Evolutionary conservation across 2,113 vertebrate genomes (phyloP).

Genomic region (Eira barbara): DNA sequence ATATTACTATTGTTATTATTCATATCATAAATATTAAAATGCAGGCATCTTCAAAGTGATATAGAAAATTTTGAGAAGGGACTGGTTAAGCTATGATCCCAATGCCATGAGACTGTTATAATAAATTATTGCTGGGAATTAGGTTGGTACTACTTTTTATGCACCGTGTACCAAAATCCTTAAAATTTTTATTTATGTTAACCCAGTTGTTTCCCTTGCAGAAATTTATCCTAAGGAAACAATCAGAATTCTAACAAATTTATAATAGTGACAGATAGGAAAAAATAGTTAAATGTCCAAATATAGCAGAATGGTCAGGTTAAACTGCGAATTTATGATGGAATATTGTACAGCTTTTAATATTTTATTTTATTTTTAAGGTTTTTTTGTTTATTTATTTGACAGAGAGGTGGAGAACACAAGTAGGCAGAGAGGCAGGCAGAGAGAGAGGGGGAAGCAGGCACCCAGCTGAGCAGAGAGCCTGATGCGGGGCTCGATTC

Average conservation of each 20-base stretch:
- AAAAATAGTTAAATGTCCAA: background rate
- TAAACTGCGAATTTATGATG: background rate
- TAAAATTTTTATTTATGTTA: background rate
- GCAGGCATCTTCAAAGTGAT: background rate
- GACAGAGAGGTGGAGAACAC: too few species aligned
- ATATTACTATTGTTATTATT: background rate
- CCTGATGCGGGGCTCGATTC: too few species aligned
- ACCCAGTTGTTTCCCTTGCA: background rate
- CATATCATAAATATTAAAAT: background rate
- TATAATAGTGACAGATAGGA: background rate
- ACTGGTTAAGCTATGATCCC: background rate
- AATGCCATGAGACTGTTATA: background rate
- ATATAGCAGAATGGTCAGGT: background rate
- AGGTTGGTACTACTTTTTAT: background rate
- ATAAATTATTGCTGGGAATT: background rate
- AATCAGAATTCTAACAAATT: background rate
- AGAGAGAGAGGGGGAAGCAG: too few species aligned
- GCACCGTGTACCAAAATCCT: background rate
- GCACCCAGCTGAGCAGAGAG: too few species aligned
- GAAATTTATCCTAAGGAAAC: background rate
- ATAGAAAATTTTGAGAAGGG: background rate
- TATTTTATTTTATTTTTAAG: background rate
- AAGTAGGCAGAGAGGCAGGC: too few species aligned
- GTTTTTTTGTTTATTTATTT: too few species aligned
- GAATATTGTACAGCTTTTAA: background rate